Conservation (phyloP, 1,140 invertebrate species). For the Dendroctonus valens region DNA sequence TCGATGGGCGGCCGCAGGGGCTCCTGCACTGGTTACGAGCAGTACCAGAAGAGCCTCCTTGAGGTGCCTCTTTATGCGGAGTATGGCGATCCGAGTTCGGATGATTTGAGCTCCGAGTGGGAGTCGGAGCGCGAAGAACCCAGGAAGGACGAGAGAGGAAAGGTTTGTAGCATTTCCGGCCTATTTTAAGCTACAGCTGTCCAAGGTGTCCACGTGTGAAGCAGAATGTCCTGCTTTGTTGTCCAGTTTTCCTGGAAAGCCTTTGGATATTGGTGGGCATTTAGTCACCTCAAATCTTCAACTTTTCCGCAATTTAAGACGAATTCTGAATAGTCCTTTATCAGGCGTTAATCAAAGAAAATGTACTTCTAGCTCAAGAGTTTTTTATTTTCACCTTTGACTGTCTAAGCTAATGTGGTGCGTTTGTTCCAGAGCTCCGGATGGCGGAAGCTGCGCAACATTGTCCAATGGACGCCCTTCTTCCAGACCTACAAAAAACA, state of each 20-base stretch:
- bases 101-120: slow-evolving; percentile 88
- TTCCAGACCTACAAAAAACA: slow-evolving; percentile 96
- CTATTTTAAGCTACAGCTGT: no score
- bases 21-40: slow-evolving; percentile 69
- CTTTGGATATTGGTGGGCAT: no score
- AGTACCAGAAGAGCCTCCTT: slow-evolving; percentile 72
- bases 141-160: slow-evolving; percentile 14
- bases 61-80: slow-evolving; percentile 71
- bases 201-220: no score
- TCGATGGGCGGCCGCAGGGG: slow-evolving; percentile 35
- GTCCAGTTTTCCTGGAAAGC: no score
- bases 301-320: no score
- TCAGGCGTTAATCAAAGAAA: no score
- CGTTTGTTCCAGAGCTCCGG: slow-evolving; percentile 75
- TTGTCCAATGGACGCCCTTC: slow-evolving; percentile 94
- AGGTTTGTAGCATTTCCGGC: slow-evolving; percentile 16
- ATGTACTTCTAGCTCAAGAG: no score
- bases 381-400: no score
- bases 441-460: slow-evolving; percentile 89
- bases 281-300: no score
- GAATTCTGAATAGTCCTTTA: no score
- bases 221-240: no score
- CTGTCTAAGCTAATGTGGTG: no score
- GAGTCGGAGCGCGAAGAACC: slow-evolving; percentile 72
- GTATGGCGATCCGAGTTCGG: slow-evolving; percentile 80